These are phyloP conservation scores for Enteromius trimaculatus DNA, from an alignment of 2,797 vertebrate species.

Conservation along the genomic window DNA sequence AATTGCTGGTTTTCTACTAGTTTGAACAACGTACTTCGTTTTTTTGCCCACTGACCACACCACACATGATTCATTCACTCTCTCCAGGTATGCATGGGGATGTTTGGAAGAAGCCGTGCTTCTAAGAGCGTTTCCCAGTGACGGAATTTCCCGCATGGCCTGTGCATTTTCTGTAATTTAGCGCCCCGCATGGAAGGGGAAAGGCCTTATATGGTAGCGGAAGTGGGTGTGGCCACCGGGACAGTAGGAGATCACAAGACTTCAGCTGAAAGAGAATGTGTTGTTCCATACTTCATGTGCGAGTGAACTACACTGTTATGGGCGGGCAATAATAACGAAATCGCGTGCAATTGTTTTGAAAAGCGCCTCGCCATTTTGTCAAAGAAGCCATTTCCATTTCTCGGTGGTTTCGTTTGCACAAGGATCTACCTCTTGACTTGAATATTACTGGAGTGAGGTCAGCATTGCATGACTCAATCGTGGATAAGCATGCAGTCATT, in stretches of 20 bases:
- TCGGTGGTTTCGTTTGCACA: conserved; percentile 37
- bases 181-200: conserved; percentile 70
- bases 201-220: conserved; percentile 79
- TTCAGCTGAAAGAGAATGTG: conserved; percentile 62
- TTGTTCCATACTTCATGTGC: conserved; percentile 58
- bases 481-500: conserved; percentile 80
- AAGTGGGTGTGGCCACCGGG: conserved; percentile 77
- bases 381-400: conserved; percentile 57
- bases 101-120: not conserved
- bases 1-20: not conserved
- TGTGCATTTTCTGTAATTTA: conserved; percentile 76
- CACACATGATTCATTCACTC: not conserved
- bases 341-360: conserved; percentile 66
- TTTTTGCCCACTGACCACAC: no score
- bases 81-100: not conserved
- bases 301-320: not conserved
- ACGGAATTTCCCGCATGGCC: conserved; percentile 83
- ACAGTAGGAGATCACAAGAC: conserved; percentile 76
- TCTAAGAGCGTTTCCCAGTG: conserved; percentile 60
- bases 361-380: conserved; percentile 55
- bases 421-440: conserved; percentile 64
- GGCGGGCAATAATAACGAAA: conserved; percentile 68
- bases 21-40: not conserved
- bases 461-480: conserved; percentile 81
- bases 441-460: conserved; percentile 77